Base-by-base conservation (phyloP, 2,113 vertebrate species). In the Ictidomys tridecemlineatus region DNA sequence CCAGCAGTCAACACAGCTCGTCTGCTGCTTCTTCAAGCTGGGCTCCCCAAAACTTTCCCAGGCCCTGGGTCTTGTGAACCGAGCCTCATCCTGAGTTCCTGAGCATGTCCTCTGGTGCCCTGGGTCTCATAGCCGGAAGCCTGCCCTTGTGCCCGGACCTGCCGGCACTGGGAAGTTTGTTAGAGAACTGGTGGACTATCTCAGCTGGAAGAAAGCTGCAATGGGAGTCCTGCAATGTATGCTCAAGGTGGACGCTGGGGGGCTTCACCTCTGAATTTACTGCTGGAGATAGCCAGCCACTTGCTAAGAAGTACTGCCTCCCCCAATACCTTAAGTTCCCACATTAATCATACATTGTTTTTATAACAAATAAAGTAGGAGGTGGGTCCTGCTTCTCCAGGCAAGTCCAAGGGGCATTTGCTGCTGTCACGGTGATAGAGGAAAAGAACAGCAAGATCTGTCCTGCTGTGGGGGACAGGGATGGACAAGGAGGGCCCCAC, bases 361-460 rank as follows among this genome's bases (percentile, higher is more conserved):
- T 77, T 72, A 17, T 32, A 63, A 22, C 24, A 32, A 37, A 28
- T 37, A 45, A 14, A 51, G 37, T 24, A 0, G 12, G n/a, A n/a
- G 28, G 24, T 16, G 34, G n/a, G 4, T 10, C 28, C n/a, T 22
- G 5, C 30, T 90, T 89, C 56, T 76, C 51, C 10, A 2, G 48
- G 48, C 9, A 51, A n/a, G 51, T 11, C 39, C 26, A 1, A 67
- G 14, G 20, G 13, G 10, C 1, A 42, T 48, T 1, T 1, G 48
- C 28, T 30, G 16, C 65, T 56, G 1, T 56, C 17, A 1, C 3
- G 0, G 0, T 30, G 20, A 6, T 12, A 12, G 69, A 58, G 32
- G 14, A 90, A 18, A 48, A 70, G 34, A 53, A 34, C 3, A 0
- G 0, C 1, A 48, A 18, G 20, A 0, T 14, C 16, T 39, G 37